Percentiles rank a stretch among this genome's conserved stretches.
Evolutionary conservation across 2,888 invertebrate genomes (phyloP).

Genomic region (Drosophila atripex): DNA sequence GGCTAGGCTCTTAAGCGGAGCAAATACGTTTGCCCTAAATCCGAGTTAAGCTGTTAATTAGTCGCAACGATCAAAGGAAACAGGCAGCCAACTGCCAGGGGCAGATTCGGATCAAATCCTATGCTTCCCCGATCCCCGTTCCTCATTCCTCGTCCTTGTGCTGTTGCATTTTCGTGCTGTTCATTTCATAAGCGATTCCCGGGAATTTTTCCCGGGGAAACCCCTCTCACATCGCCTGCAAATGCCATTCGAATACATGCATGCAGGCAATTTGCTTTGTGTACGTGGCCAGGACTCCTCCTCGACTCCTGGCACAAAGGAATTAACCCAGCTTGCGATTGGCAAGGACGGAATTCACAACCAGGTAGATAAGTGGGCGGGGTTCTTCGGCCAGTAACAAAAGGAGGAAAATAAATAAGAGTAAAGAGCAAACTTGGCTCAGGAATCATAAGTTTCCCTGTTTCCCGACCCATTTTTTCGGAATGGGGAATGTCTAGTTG

Average conservation of each 20-base stretch:
- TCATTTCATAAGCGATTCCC: constrained; percentile 57
- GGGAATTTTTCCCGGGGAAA: constrained; percentile 40
- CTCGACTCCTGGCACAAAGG: constrained; percentile 53
- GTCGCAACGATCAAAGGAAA: constrained; percentile 30
- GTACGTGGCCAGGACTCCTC: constrained; percentile 43
- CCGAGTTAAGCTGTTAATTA: constrained; percentile 35
- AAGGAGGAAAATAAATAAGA: constrained; percentile 37
- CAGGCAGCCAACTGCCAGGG: neutral
- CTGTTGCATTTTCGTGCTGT: constrained; percentile 24
- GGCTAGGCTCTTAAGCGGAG: neutral
- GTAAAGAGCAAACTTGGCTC: constrained; percentile 58
- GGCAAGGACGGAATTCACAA: constrained; percentile 47
- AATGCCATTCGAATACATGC: constrained; percentile 27
- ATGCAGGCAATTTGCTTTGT: constrained; percentile 68
- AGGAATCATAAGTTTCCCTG: constrained; percentile 57
- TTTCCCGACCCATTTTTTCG: constrained; percentile 14
- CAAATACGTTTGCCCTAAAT: constrained; percentile 15
- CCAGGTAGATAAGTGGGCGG: constrained; percentile 55
- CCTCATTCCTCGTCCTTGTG: constrained; percentile 1
- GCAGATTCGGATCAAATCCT: constrained; percentile 8
- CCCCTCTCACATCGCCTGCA: constrained; percentile 18
- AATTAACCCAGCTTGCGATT: constrained; percentile 49
- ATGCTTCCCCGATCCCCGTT: neutral
- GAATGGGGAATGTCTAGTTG: constrained; percentile 56
- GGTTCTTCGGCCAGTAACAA: constrained; percentile 20